Conservation (phyloP, 2,113 vertebrate genomes). For the Riparia riparia region DNA sequence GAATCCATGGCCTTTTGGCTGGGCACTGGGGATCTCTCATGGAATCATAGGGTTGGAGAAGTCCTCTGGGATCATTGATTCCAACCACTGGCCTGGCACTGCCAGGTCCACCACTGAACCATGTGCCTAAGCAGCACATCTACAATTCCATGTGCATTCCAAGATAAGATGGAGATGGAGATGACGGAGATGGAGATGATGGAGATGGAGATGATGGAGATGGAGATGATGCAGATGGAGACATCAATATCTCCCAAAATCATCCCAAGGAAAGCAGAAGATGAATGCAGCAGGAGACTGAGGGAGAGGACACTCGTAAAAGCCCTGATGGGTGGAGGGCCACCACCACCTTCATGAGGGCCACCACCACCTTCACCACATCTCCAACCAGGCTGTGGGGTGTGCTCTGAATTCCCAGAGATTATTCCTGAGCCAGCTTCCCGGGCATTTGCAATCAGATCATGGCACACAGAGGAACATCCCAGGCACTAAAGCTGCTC, state of each 20-base stretch:
- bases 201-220: background rate
- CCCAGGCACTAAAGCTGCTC: background rate
- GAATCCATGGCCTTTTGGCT: background rate
- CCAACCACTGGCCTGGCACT: no score
- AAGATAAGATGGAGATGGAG: background rate
- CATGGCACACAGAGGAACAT: background rate
- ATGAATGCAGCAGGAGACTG: background rate
- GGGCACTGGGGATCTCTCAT: background rate
- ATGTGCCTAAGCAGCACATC: background rate
- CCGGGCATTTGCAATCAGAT: background rate
- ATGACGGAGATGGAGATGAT: no score
- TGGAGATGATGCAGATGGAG: background rate
- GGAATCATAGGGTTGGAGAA: background rate
- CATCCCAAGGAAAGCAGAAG: background rate
- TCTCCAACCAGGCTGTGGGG: accelerated
- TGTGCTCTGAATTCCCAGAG: background rate
- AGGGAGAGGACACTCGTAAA: background rate
- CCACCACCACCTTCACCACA: background rate
- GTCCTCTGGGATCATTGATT: background rate
- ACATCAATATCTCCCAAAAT: background rate
- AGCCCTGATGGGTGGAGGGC: background rate
- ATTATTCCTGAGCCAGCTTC: background rate
- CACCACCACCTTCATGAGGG: background rate
- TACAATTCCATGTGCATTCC: background rate
- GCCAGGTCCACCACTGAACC: background rate